These are phyloP conservation scores for Chaetodon auriga DNA, from an alignment of 2,113 vertebrate species.

Conservation along the genomic window DNA sequence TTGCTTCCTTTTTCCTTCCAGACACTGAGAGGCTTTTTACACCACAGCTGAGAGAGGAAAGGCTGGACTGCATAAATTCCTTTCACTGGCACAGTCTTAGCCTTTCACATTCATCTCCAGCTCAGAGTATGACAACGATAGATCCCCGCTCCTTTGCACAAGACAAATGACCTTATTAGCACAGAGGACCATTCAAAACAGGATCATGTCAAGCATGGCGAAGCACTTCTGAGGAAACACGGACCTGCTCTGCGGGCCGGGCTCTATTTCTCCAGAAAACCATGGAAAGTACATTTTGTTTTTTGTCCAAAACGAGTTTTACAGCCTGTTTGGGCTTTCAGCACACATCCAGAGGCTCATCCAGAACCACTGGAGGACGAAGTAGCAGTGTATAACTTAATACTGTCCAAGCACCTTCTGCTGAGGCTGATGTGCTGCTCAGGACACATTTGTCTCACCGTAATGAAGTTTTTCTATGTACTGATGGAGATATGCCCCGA, in stretches of 20 bases:
- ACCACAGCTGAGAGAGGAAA: conserved; percentile 17
- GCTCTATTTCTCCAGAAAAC: conserved; percentile 35
- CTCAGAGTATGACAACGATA: conserved; percentile 76
- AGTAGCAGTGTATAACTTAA: conserved; percentile 36
- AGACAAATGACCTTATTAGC: conserved; percentile 85
- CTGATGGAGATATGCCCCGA: conserved; percentile 36
- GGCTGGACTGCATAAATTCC: conserved; percentile 49
- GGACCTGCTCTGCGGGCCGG: conserved; percentile 38
- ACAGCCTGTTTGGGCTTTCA: conserved; percentile 56
- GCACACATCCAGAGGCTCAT: conserved; percentile 40
- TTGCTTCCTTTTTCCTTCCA: conserved; percentile 35
- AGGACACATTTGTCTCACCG: conserved; percentile 59
- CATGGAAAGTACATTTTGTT: conserved; percentile 57
- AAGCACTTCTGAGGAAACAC: conserved; percentile 61
- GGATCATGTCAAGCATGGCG: conserved; percentile 74
- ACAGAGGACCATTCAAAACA: conserved; percentile 78
- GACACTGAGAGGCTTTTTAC: conserved; percentile 8
- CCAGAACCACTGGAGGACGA: conserved; percentile 23
- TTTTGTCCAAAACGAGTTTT: conserved; percentile 24
- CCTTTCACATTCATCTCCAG: conserved; percentile 75
- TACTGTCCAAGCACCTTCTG: conserved; percentile 7
- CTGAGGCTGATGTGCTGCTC: conserved; percentile 12
- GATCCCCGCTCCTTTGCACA: conserved; percentile 73
- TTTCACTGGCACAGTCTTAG: conserved; percentile 49
- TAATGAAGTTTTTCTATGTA: conserved; percentile 63